Conservation (phyloP, 2,888 invertebrate genomes). For the Pyrgus malvae region DNA sequence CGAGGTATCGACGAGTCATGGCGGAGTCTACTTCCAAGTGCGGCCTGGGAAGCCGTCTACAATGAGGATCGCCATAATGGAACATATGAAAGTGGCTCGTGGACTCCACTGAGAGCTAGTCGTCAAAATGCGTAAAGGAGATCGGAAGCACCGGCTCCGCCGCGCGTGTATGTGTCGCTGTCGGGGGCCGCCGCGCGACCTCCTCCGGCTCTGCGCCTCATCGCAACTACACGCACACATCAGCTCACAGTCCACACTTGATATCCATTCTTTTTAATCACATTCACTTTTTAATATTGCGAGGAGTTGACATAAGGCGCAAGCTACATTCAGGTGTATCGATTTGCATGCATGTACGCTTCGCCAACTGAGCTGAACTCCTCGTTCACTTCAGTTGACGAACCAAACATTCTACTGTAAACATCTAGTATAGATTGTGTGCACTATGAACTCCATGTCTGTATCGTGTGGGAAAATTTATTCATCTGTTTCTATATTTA, state of each 20-base stretch:
- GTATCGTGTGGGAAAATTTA: slow-evolving; percentile 49
- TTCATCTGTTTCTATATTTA: slow-evolving; percentile 56
- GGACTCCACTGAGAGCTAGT: slow-evolving; percentile 23
- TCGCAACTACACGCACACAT: slow-evolving; percentile 42
- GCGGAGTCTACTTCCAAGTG: slow-evolving; percentile 55
- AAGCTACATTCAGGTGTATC: slow-evolving; percentile 56
- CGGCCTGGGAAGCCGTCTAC: slow-evolving; percentile 16
- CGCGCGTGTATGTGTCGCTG: slow-evolving; percentile 71
- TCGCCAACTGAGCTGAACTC: slow-evolving; percentile 48
- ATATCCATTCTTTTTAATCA: neutral
- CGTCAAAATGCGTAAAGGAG: slow-evolving; percentile 49
- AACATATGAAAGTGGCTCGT: slow-evolving; percentile 10
- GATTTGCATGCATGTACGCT: slow-evolving; percentile 65
- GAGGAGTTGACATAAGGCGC: slow-evolving; percentile 49
- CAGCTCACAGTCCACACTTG: neutral
- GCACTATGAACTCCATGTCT: slow-evolving; percentile 64
- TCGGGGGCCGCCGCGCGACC: slow-evolving; percentile 45
- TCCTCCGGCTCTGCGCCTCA: slow-evolving; percentile 47
- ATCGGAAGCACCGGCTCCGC: slow-evolving; percentile 76
- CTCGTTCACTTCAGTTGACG: slow-evolving; percentile 47
- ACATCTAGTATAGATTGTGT: slow-evolving; percentile 59
- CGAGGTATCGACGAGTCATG: slow-evolving; percentile 59
- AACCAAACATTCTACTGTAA: slow-evolving; percentile 55
- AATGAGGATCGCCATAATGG: slow-evolving; percentile 13
- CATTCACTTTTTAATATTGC: neutral